Conservation (phyloP, 2,888 invertebrate species). For the Nemoura dubitans region DNA sequence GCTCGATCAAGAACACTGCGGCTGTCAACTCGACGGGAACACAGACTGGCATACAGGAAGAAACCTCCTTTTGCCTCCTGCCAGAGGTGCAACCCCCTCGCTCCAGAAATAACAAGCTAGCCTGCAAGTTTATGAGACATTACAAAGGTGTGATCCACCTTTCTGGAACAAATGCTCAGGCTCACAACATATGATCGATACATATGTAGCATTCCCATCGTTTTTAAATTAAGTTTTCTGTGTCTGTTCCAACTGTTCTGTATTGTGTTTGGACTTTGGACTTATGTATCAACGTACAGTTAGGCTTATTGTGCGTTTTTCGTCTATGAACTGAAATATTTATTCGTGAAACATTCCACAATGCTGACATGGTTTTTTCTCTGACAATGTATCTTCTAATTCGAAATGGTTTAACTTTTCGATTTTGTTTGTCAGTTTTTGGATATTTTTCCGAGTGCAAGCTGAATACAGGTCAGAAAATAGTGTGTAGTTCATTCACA, state of each 20-base stretch:
- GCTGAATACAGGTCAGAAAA: no score
- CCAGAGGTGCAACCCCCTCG: neutral
- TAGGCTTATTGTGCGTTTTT: neutral
- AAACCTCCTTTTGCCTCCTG: constrained; percentile 37
- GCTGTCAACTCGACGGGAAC: constrained; percentile 36
- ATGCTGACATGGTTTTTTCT: neutral
- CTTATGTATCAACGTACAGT: neutral
- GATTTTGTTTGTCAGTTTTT: neutral
- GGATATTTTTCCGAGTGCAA: no score
- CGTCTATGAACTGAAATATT: neutral
- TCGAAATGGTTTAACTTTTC: neutral
- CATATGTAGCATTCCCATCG: neutral
- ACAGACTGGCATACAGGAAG: constrained; percentile 24
- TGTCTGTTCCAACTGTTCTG: neutral
- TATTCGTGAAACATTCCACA: neutral
- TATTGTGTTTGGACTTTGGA: neutral
- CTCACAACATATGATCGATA: constrained; percentile 25
- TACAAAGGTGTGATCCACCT: constrained; percentile 38
- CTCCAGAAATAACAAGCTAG: constrained; percentile 30
- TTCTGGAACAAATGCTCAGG: constrained; percentile 19
- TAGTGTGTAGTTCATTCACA: no score
- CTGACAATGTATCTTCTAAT: neutral
- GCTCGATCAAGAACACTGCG: neutral
- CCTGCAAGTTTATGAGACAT: constrained; percentile 41
- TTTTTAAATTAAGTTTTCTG: neutral